Evolutionary conservation across 2,113 vertebrate genomes (phyloP), one percentile per base, ranked within the genome.

Genomic region (Cyprinodon brontotheroides): DNA sequence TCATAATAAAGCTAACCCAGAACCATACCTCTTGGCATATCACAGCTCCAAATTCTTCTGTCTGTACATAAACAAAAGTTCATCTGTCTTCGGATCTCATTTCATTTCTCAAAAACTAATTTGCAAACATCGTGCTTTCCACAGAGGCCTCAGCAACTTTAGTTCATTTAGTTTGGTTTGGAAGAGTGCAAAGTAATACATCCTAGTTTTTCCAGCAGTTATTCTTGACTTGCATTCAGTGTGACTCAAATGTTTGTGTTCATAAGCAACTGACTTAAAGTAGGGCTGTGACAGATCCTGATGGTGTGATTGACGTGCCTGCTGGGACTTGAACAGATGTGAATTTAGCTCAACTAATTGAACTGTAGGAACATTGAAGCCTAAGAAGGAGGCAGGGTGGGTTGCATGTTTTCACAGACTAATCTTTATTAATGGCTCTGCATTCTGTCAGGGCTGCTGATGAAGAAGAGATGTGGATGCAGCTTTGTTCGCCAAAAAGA

Each of bases 271-370:
- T n/a, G 38, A 63, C 81, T 83, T 79, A 85, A 85, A 88, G 82
- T 79, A 83, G 86, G 86, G 67, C 79, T 76, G 80, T 86, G 91
- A 89, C 89, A 87, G 83, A 81, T 84, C 81, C 86, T 86, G 83
- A 82, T 84, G 77, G 75, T 43, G 70, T 86, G 91, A 94, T 80
- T 91, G 93, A 89, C 89, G 81, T 75, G 74, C 86, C 81, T 38
- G 61, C 80, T 82, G 89, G 84, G 89, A 92, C 73, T 82, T 82
- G 74, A 79, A 79, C 65, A 79, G 68, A 84, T 74, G 82, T 88
- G 84, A 83, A 92, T 86, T 82, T 80, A 82, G 86, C 75, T 84
- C 60, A 75, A 68, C 85, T 93, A 93, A 93, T 92, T 93, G 86
- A 93, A 88, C 82, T 73, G 77, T 74, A 76, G 77, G 72, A 87